Evolutionary conservation across 2,113 vertebrate species (phyloP).

Genomic region (Clarias gariepinus): DNA sequence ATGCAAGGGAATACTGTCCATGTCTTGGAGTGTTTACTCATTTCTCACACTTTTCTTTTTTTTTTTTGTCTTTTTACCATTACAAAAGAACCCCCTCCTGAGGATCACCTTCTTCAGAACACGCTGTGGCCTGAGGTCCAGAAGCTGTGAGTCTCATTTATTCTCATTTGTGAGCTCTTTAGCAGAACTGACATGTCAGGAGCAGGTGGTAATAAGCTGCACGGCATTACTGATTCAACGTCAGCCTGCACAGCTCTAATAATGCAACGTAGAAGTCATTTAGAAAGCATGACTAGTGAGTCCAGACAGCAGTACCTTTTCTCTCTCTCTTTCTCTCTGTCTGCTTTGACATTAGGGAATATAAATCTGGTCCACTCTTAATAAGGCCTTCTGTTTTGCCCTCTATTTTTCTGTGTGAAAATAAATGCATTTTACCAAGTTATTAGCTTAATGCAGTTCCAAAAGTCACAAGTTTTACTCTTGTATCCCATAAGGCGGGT

Average conservation of each 20-base stretch:
- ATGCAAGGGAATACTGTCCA: background rate
- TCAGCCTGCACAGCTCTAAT: constrained; percentile 33
- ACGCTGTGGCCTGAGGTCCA: constrained; percentile 97
- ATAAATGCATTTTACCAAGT: background rate
- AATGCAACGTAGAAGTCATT: constrained; percentile 45
- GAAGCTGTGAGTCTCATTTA: constrained; percentile 86
- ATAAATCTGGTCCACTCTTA: constrained; percentile 19
- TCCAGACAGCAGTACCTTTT: background rate
- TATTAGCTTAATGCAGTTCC: constrained; percentile 4
- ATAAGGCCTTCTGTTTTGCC: constrained; percentile 18
- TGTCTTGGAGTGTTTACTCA: constrained; percentile 21
- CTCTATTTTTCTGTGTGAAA: constrained; percentile 2
- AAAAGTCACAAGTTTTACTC: background rate
- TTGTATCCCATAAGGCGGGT: background rate
- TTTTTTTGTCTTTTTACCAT: constrained; percentile 29
- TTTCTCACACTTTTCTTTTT: constrained; percentile 24
- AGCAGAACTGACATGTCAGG: constrained; percentile 21
- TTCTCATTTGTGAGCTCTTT: constrained; percentile 47
- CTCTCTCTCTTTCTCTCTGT: background rate
- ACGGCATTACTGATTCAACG: constrained; percentile 4
- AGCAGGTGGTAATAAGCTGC: constrained; percentile 23
- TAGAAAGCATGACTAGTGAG: constrained; percentile 30
- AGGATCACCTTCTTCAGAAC: constrained; percentile 96
- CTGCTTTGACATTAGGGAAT: constrained; percentile 27
- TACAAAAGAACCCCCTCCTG: constrained; percentile 88